These are phyloP conservation scores for Neoascia interrupta DNA, from an alignment of 2,888 invertebrate species.

Conservation along the genomic window DNA sequence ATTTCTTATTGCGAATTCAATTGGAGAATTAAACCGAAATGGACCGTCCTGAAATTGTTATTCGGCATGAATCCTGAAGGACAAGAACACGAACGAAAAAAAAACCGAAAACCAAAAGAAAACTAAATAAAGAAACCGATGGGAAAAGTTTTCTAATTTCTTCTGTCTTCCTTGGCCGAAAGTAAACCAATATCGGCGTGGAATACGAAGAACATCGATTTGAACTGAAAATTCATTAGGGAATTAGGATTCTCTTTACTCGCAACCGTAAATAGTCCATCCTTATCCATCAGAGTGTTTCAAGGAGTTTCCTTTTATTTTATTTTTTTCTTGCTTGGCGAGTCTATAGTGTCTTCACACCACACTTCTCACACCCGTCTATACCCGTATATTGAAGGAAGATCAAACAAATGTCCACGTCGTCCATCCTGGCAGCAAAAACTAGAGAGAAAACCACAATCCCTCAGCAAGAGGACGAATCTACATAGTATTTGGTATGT, in stretches of 20 bases:
- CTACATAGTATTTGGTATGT: slow-evolving; percentile 31
- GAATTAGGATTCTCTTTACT: slow-evolving; percentile 50
- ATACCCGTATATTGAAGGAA: neutral
- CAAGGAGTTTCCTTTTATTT: slow-evolving; percentile 29
- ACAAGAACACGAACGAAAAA: slow-evolving; percentile 5
- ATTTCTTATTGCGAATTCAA: slow-evolving; percentile 62
- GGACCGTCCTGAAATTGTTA: slow-evolving; percentile 58
- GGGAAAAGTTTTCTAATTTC: slow-evolving; percentile 67
- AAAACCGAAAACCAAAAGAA: slow-evolving; percentile 8
- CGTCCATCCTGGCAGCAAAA: neutral
- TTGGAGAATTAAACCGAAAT: slow-evolving; percentile 56
- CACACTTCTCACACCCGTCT: slow-evolving; percentile 22
- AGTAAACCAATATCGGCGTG: slow-evolving; percentile 41
- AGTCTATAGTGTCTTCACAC: slow-evolving; percentile 4
- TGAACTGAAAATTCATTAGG: slow-evolving; percentile 67
- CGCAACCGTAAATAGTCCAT: slow-evolving; percentile 48
- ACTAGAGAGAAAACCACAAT: slow-evolving; percentile 50
- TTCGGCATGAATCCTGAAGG: slow-evolving; percentile 60
- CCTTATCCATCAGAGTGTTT: slow-evolving; percentile 49
- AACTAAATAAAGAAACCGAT: slow-evolving; percentile 64
- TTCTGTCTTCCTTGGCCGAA: slow-evolving; percentile 30
- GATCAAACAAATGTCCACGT: slow-evolving; percentile 33
- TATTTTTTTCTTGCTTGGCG: slow-evolving; percentile 13
- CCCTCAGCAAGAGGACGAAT: slow-evolving; percentile 23
- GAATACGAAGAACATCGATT: slow-evolving; percentile 43